phyloP scores from a whole-genome alignment of 2,113 vertebrate genomes.

The Podiceps cristatus region DNA sequence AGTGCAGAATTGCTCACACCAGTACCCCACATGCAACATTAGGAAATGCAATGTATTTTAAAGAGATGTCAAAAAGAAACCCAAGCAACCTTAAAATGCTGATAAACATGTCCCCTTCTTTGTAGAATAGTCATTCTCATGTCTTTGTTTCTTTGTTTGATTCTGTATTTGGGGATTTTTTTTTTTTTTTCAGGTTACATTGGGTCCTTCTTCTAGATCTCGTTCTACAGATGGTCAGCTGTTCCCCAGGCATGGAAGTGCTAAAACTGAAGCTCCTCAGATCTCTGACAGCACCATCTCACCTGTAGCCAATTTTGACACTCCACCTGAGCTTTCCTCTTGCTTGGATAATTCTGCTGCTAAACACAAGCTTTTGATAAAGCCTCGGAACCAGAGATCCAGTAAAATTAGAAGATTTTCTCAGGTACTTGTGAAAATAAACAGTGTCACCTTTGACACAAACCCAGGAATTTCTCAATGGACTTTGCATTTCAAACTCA shows the following conservation, averaged over 20 bases:
- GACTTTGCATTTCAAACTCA: background rate
- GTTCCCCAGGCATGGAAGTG: conserved; percentile 43
- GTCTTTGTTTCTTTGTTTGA: background rate
- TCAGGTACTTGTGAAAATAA: conserved; percentile 74
- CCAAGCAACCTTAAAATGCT: background rate
- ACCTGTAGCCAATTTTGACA: conserved; percentile 80
- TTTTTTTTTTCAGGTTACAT: conserved; percentile 65
- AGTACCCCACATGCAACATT: background rate
- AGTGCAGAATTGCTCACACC: background rate
- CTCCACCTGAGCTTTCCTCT: conserved; percentile 80
- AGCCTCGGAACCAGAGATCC: conserved; percentile 91
- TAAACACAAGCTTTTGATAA: conserved; percentile 91
- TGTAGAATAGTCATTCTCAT: background rate
- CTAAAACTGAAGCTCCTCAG: background rate
- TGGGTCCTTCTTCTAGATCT: conserved; percentile 68
- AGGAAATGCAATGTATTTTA: background rate
- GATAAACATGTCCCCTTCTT: background rate
- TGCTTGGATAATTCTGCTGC: conserved; percentile 93
- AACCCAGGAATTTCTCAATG: background rate
- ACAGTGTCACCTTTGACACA: background rate
- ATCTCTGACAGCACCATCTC: conserved; percentile 53
- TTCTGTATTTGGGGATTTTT: background rate
- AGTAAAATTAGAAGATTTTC: conserved; percentile 79
- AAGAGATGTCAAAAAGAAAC: background rate
- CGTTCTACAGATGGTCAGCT: conserved; percentile 64